Percentiles rank a stretch among this genome's conserved stretches.
These are phyloP conservation scores for Rhynchophorus ferrugineus DNA, from an alignment of 1,140 invertebrate genomes.

Conservation along the genomic window DNA sequence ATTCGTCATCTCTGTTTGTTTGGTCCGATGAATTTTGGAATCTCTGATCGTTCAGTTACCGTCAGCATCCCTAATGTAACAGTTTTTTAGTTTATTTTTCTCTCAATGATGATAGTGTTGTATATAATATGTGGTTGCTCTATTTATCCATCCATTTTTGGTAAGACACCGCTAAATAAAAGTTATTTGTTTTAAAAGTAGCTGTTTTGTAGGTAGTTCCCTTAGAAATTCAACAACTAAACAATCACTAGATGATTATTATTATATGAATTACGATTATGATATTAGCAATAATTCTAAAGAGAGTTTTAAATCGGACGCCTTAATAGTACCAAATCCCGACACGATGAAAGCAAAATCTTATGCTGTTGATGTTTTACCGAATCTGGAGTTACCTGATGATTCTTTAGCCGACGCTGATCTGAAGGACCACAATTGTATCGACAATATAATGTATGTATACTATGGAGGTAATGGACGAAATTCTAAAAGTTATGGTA, in stretches of 20 bases:
- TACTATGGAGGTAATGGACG: conserved; percentile 45
- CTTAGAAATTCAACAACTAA: conserved; percentile 28
- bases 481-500: conserved; percentile 34
- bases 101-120: conserved; percentile 15
- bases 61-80: conserved; percentile 26
- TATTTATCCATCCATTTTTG: conserved; percentile 5
- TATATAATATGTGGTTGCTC: conserved; percentile 10
- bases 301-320: conserved; percentile 30
- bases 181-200: conserved; percentile 5
- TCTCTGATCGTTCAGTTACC: conserved; percentile 10
- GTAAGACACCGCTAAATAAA: too few relatives aligned
- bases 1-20: too few relatives aligned
- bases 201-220: too few relatives aligned
- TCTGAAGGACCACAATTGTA: conserved; percentile 46
- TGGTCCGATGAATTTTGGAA: conserved; percentile 12
- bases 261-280: conserved; percentile 32
- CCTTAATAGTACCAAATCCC: conserved; percentile 38
- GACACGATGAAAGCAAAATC: conserved; percentile 31
- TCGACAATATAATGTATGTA: conserved; percentile 52
- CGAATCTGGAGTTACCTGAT: conserved; percentile 36
- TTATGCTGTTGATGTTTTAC: conserved; percentile 33
- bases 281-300: neutral
- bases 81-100: conserved; percentile 11
- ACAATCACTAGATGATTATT: conserved; percentile 17
- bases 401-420: conserved; percentile 40